Percentiles rank a stretch among this genome's conserved stretches.
Evolutionary conservation across 2,113 vertebrate genomes (phyloP).

Genomic region (Pseudonaja textilis): DNA sequence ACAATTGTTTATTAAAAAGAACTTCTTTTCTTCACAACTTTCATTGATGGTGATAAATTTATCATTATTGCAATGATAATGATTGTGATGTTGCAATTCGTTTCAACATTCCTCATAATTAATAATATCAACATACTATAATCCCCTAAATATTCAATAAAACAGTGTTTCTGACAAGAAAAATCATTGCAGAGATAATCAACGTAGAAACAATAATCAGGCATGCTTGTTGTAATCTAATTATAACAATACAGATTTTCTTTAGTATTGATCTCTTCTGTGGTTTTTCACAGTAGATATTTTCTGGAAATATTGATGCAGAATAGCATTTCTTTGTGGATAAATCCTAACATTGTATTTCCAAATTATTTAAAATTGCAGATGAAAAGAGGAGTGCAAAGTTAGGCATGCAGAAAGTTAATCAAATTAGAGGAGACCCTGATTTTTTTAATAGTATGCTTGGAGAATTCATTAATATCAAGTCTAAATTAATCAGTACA

Average conservation of each 20-base stretch:
- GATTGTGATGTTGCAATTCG: background rate
- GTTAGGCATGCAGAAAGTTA: background rate
- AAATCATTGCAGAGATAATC: constrained; percentile 25
- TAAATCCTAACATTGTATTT: constrained; percentile 32
- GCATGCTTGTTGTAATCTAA: constrained; percentile 15
- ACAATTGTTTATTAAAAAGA: background rate
- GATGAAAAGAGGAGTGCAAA: constrained; percentile 11
- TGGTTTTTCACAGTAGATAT: constrained; percentile 36
- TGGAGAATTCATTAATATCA: background rate
- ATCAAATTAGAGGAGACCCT: background rate
- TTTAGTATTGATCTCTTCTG: constrained; percentile 43
- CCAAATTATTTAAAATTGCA: constrained; percentile 28
- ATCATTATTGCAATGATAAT: background rate
- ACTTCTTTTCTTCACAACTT: too few relatives aligned
- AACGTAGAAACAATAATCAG: constrained; percentile 24
- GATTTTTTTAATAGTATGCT: background rate
- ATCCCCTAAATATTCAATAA: constrained; percentile 5
- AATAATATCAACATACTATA: background rate
- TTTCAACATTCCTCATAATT: background rate
- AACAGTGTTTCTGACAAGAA: constrained; percentile 22
- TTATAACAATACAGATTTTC: constrained; percentile 42
- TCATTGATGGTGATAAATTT: background rate
- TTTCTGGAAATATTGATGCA: constrained; percentile 47
- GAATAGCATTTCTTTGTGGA: constrained; percentile 27
- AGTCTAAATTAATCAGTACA: background rate